Evolutionary conservation across 2,888 invertebrate genomes (phyloP).

Genomic region (Lasioglossum calceatum): DNA sequence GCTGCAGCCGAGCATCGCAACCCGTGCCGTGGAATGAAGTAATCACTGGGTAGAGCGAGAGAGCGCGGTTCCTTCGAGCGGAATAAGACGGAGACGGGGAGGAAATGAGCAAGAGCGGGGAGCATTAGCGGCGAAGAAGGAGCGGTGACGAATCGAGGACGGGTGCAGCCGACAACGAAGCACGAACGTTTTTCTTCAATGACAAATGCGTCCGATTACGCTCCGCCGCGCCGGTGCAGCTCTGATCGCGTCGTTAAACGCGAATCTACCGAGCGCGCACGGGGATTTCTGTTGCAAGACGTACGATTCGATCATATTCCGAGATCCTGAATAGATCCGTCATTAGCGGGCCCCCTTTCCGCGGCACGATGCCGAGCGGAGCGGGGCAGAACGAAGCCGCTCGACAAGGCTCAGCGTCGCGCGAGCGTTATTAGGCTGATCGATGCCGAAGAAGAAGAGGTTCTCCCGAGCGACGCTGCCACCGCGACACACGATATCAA

Average conservation of each 20-base stretch:
- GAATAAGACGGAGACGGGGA: constrained; percentile 8
- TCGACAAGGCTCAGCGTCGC: neutral
- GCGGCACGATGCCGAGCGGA: neutral
- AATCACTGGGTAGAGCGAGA: constrained; percentile 23
- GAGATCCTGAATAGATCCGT: constrained; percentile 34
- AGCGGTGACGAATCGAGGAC: constrained; percentile 66
- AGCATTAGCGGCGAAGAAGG: constrained; percentile 41
- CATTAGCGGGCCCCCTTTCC: constrained; percentile 32
- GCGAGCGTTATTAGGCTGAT: constrained; percentile 45
- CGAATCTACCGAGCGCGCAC: neutral
- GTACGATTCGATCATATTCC: constrained; percentile 46
- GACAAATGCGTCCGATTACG: constrained; percentile 76
- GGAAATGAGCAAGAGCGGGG: constrained; percentile 35
- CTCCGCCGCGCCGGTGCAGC: constrained; percentile 34
- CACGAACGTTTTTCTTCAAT: constrained; percentile 72
- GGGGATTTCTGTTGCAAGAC: constrained; percentile 22
- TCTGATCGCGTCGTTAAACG: constrained; percentile 56
- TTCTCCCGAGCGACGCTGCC: constrained; percentile 14
- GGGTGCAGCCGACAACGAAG: constrained; percentile 68
- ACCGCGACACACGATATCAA: constrained; percentile 38
- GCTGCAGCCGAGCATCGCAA: neutral
- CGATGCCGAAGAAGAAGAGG: constrained; percentile 28
- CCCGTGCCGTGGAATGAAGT: constrained; percentile 22
- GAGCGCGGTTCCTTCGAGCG: neutral
- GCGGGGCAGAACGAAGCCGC: neutral